These are phyloP conservation scores for Ptilonorhynchus violaceus DNA, from an alignment of 2,113 vertebrate genomes.

Conservation along the genomic window DNA sequence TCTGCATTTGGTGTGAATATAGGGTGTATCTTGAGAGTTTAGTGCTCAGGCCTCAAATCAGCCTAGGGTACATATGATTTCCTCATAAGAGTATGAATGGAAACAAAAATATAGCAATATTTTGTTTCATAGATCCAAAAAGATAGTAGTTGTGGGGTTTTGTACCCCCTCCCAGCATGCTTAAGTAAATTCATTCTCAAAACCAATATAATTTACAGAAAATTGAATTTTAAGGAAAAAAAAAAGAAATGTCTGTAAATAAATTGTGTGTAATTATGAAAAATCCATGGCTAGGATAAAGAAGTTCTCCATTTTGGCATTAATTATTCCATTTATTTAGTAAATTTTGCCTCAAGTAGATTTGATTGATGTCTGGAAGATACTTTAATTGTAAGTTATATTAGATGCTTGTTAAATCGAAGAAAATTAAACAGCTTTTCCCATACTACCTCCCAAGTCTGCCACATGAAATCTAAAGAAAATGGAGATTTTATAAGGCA, in stretches of 20 bases:
- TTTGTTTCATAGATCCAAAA: neutral
- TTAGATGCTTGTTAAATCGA: neutral
- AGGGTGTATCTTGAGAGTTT: neutral
- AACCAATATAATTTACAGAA: neutral
- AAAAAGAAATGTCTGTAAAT: neutral
- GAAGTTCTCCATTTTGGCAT: neutral
- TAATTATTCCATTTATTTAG: neutral
- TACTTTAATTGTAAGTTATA: neutral
- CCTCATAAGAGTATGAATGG: neutral
- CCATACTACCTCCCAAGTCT: neutral
- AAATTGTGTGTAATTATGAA: neutral
- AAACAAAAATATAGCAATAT: neutral
- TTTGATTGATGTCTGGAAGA: neutral
- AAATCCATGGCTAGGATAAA: neutral
- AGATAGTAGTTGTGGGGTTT: neutral
- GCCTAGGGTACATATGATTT: neutral
- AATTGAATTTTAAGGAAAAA: neutral
- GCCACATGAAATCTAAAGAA: neutral
- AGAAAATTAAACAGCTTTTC: neutral
- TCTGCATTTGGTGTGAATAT: neutral
- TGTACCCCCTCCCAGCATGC: neutral
- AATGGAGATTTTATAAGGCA: neutral
- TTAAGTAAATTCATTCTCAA: neutral
- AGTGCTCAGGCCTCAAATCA: neutral
- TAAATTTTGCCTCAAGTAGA: neutral